Conservation (phyloP, 2,888 invertebrate species). For the Alsophila aescularia region DNA sequence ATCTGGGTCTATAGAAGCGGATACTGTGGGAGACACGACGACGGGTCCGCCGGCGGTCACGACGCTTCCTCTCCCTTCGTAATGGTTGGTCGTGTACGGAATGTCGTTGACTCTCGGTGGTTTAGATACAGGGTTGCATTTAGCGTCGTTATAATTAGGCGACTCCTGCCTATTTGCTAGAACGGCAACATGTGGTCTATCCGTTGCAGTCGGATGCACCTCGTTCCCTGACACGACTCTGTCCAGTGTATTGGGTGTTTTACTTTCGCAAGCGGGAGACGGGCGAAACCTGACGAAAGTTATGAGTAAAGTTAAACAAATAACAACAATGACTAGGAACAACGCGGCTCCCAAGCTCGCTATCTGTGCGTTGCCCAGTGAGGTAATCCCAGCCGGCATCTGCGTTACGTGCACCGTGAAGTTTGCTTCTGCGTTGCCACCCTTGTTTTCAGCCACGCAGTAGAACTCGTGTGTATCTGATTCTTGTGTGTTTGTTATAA, state of each 20-base stretch:
- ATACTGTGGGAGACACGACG: conserved; percentile 90
- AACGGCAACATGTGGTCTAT: conserved; percentile 83
- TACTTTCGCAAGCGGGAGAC: conserved; percentile 89
- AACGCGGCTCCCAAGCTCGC: conserved; percentile 93
- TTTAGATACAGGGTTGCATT: conserved; percentile 89
- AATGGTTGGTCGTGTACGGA: conserved; percentile 88
- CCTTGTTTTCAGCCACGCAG: conserved; percentile 95
- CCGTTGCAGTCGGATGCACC: conserved; percentile 75
- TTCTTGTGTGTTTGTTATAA: conserved; percentile 93
- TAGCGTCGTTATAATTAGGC: conserved; percentile 66
- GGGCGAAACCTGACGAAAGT: conserved; percentile 89
- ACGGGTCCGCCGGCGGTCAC: conserved; percentile 86
- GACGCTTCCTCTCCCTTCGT: conserved; percentile 87
- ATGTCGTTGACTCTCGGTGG: conserved; percentile 88
- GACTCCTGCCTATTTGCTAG: conserved; percentile 82
- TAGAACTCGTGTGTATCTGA: conserved; percentile 93
- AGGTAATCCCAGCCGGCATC: conserved; percentile 91
- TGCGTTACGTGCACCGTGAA: conserved; percentile 93
- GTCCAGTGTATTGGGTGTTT: conserved; percentile 90
- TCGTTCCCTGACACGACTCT: conserved; percentile 87
- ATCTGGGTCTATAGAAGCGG: conserved; percentile 92
- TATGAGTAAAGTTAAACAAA: conserved; percentile 88
- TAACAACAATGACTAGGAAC: conserved; percentile 90
- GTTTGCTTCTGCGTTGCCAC: conserved; percentile 94
- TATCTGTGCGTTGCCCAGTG: conserved; percentile 92